Conservation (phyloP, 2,888 invertebrate species). For the Pseudanteris insignis region DNA sequence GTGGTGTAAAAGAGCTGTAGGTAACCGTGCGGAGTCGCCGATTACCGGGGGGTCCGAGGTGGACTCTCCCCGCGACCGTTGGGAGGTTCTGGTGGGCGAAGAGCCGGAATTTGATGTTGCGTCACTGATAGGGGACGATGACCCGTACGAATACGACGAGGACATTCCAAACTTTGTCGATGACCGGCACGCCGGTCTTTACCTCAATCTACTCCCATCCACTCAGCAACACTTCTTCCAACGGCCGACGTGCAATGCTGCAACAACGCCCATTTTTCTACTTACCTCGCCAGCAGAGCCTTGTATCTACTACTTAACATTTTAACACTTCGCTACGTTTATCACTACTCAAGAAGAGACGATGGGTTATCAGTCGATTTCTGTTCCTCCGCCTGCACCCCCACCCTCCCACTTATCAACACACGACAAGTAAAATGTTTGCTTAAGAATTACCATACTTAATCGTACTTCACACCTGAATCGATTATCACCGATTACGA, state of each 20-base stretch:
- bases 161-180: conserved; percentile 58
- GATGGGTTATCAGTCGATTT: too few species aligned
- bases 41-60: conserved; percentile 32
- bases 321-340: too few species aligned
- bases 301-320: conserved; percentile 44
- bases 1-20: background rate
- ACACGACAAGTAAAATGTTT: too few species aligned
- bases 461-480: too few species aligned
- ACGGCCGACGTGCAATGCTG: conserved; percentile 11
- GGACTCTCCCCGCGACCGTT: conserved; percentile 21
- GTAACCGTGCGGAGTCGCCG: conserved; percentile 32
- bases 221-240: conserved; percentile 23
- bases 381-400: too few species aligned
- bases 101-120: conserved; percentile 13
- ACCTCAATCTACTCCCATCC: conserved; percentile 28
- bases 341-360: too few species aligned
- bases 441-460: too few species aligned
- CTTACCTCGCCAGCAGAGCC: conserved; percentile 58
- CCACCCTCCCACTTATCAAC: too few species aligned
- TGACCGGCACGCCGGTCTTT: conserved; percentile 50
- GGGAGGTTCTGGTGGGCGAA: conserved; percentile 41
- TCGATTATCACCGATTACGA: too few species aligned
- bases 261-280: conserved; percentile 58
- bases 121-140: conserved; percentile 50
- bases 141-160: conserved; percentile 68